A percentile compares a stretch with the other conserved stretches of the same genome.
These are phyloP conservation scores for Stictonetta naevosa DNA, from an alignment of 2,113 vertebrate species.

Conservation along the genomic window DNA sequence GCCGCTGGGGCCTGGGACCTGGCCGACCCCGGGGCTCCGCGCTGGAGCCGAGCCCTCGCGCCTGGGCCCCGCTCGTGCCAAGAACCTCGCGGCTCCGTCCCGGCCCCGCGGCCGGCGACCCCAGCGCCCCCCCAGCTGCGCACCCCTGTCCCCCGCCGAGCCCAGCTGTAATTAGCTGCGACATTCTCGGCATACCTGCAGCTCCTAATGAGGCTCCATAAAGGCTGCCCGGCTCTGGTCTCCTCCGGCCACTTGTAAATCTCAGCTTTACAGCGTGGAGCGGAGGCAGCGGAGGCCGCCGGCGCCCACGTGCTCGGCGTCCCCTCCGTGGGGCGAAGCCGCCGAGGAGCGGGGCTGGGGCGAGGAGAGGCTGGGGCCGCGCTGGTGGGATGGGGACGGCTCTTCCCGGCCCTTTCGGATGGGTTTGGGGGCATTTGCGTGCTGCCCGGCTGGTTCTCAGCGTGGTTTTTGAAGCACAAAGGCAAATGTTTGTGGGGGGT, in stretches of 20 bases:
- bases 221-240: conserved; percentile 26
- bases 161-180: conserved; percentile 15
- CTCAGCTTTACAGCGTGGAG: conserved; percentile 31
- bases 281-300: neutral
- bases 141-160: neutral
- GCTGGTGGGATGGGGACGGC: neutral
- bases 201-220: conserved; percentile 72
- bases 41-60: neutral
- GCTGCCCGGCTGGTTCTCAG: neutral
- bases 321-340: neutral
- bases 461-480: too few species aligned
- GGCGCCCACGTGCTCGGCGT: neutral
- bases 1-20: neutral
- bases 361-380: too few species aligned
- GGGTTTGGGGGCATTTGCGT: fast-evolving
- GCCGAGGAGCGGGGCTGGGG: neutral
- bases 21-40: fast-evolving
- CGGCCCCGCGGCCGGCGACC: neutral
- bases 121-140: neutral
- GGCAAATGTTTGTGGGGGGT: fast-evolving
- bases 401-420: fast-evolving
- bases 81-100: neutral
- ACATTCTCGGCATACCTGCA: conserved; percentile 68
- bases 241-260: conserved; percentile 55
- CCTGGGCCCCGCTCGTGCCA: neutral